A percentile compares a stretch with the other conserved stretches of the same genome.
These are phyloP conservation scores for Perdita meconis DNA, from an alignment of 2,888 invertebrate genomes.

Conservation along the genomic window DNA sequence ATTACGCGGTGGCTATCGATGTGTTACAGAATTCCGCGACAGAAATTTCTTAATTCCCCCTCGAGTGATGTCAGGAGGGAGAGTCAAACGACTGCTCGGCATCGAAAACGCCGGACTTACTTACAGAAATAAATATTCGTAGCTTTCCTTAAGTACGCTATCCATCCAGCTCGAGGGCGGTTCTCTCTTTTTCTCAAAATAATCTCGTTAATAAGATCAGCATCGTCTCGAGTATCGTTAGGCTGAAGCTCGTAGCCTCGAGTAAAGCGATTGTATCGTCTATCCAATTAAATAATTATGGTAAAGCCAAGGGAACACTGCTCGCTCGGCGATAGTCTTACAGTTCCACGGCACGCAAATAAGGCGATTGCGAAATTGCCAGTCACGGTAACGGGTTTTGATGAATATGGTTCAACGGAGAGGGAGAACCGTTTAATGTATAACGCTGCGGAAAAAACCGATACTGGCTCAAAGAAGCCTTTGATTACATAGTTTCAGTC, in stretches of 20 bases:
- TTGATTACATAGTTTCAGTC: not conserved
- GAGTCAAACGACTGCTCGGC: not conserved
- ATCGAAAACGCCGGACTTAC: not conserved
- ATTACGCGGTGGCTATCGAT: not conserved
- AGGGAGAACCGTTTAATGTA: not conserved
- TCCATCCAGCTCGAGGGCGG: not conserved
- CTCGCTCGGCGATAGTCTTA: constrained; percentile 5
- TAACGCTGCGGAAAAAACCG: not conserved
- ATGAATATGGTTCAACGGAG: not conserved
- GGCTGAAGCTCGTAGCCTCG: not conserved
- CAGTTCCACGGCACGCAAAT: constrained; percentile 7
- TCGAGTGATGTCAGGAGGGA: not conserved
- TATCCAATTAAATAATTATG: constrained; percentile 32
- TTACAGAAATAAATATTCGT: not conserved
- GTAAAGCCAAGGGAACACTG: constrained; percentile 13
- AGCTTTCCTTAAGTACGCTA: not conserved
- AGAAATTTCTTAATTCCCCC: constrained; percentile 1
- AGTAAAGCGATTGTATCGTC: constrained; percentile 21
- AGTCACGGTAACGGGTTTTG: constrained; percentile 4
- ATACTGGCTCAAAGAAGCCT: not conserved
- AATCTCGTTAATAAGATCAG: constrained; percentile 16
- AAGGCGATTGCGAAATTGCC: constrained; percentile 14
- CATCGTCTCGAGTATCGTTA: constrained; percentile 3
- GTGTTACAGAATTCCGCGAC: not conserved
- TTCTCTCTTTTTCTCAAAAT: constrained; percentile 5